Percentiles rank a stretch among this genome's conserved stretches.
Evolutionary conservation across 2,888 invertebrate genomes (phyloP).

Genomic region (Pasiphila rectangulata): DNA sequence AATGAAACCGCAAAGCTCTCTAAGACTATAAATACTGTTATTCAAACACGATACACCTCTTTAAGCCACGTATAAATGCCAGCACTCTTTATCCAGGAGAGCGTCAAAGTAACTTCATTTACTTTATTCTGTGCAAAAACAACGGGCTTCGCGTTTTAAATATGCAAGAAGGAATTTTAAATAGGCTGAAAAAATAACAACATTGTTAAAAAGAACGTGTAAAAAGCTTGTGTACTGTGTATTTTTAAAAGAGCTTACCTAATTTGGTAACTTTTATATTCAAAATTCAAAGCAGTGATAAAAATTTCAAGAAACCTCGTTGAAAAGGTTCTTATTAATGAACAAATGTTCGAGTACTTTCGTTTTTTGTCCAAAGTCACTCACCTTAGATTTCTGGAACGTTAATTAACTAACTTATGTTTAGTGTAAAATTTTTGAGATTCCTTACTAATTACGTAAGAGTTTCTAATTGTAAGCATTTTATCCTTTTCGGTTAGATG

Average conservation of each 20-base stretch:
- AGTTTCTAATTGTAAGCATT: too few species aligned
- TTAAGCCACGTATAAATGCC: conserved; percentile 13
- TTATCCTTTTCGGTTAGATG: too few species aligned
- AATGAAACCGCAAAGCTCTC: too few species aligned
- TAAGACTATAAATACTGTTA: too few species aligned
- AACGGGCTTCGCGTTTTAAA: conserved; percentile 22
- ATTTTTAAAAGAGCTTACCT: conserved; percentile 1
- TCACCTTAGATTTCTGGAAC: too few species aligned
- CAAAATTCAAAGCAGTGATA: neutral
- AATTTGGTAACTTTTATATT: neutral
- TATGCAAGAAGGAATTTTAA: conserved; percentile 25
- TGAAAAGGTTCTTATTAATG: neutral
- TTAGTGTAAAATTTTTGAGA: too few species aligned
- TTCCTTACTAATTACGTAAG: too few species aligned
- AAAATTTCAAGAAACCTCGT: neutral
- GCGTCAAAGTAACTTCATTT: conserved; percentile 30
- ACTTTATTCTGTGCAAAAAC: conserved; percentile 27
- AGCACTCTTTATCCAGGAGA: conserved; percentile 25
- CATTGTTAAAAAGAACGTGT: conserved; percentile 12
- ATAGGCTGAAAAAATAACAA: conserved; percentile 21
- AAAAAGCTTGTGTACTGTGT: conserved; percentile 4
- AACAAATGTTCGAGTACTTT: neutral
- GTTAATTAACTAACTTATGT: too few species aligned
- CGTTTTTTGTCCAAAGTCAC: neutral
- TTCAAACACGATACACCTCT: conserved; percentile 8